These are phyloP conservation scores for Lasius platythorax DNA, from an alignment of 2,888 invertebrate species.

Conservation along the genomic window DNA sequence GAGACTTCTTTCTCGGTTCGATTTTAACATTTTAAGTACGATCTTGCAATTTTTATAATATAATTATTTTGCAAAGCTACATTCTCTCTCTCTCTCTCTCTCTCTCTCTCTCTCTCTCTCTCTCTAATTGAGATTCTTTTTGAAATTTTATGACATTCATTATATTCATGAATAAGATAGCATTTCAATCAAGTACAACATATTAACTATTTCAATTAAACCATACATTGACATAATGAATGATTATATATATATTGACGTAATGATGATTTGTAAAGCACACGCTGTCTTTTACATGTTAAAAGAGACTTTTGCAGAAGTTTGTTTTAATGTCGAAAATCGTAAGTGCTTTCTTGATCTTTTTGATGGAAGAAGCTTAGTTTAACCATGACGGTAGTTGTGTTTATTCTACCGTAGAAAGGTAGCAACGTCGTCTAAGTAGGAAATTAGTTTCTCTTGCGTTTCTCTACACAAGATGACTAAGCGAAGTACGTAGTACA, in stretches of 20 bases:
- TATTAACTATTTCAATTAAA: neutral
- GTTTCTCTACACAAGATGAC: neutral
- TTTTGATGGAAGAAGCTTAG: neutral
- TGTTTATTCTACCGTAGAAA: conserved; percentile 29
- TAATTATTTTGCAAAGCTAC: neutral
- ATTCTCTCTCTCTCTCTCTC: neutral
- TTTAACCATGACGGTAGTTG: conserved; percentile 8
- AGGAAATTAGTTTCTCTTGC: conserved; percentile 30
- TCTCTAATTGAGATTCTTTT: neutral
- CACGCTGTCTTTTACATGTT: neutral
- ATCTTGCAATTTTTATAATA: neutral
- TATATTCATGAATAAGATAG: neutral
- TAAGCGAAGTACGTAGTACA: conserved; percentile 13
- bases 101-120: too few species aligned
- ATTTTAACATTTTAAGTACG: neutral
- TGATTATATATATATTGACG: neutral
- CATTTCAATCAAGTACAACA: neutral
- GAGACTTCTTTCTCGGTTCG: neutral
- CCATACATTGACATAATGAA: neutral
- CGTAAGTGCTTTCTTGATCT: neutral
- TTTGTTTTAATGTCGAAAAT: neutral
- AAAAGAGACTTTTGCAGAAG: neutral
- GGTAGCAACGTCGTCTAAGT: conserved; percentile 21
- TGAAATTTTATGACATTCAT: neutral
- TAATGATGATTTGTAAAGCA: neutral